Evolutionary conservation across 2,797 vertebrate genomes (phyloP).

Genomic region (Chromobotia macracanthus): DNA sequence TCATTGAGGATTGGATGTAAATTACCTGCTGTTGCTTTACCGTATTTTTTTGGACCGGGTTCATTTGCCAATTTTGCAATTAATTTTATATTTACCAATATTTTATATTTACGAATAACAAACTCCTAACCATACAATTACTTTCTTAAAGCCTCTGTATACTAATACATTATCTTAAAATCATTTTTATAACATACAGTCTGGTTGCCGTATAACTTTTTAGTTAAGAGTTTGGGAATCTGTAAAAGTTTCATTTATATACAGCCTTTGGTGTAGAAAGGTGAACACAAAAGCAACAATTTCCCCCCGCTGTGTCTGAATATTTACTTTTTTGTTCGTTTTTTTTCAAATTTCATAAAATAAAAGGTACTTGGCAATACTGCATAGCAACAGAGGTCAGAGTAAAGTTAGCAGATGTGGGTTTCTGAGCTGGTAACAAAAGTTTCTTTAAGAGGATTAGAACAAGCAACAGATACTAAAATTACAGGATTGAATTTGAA

Average conservation of each 20-base stretch:
- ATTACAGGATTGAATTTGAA: conserved; percentile 25
- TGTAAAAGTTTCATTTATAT: background rate
- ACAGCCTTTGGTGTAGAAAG: background rate
- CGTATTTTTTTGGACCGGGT: too few species aligned
- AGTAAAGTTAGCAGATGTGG: conserved; percentile 16
- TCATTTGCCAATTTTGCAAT: too few species aligned
- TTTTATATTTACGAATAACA: too few species aligned
- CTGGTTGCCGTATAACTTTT: too few species aligned
- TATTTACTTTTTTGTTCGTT: background rate
- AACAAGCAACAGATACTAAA: conserved; percentile 20
- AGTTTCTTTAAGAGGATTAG: conserved; percentile 29
- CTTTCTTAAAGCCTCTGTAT: too few species aligned
- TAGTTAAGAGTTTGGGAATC: too few species aligned
- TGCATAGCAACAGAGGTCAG: conserved; percentile 19
- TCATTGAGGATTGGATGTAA: too few species aligned
- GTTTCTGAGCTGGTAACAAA: conserved; percentile 24
- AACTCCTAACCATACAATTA: too few species aligned
- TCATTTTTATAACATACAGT: too few species aligned
- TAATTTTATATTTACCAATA: too few species aligned
- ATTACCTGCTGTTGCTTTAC: too few species aligned
- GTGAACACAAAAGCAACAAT: background rate
- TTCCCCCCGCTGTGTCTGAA: background rate
- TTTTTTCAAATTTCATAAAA: background rate
- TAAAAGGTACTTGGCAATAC: background rate
- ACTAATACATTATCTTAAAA: too few species aligned